Base-by-base conservation (phyloP, 2,797 vertebrate species). In the Momotus momota region DNA sequence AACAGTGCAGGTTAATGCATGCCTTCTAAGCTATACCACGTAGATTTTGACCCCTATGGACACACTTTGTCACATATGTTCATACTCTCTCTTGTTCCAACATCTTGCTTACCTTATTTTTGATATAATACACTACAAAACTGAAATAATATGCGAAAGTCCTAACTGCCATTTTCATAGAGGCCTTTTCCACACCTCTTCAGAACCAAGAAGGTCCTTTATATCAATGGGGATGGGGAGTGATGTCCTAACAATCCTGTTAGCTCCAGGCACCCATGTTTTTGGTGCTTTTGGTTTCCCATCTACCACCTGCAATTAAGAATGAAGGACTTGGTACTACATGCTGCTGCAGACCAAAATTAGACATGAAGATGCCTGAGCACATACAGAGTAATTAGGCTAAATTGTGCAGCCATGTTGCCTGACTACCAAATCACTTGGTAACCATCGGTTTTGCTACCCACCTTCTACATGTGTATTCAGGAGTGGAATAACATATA, bases 31-130 rank as follows among this genome's bases (percentile, higher is more conserved):
- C 31, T 62, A 58, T 74, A 89, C 69, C 31, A 80, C 77, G 60
- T 57, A 43, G 31, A 67, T 91, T 95, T 91, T 90, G 62, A 87
- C 90, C 61, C 78, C 82, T 58, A 41, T 41, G n/a, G 75, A 33
- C 29, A 33, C 49, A 46, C 26, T 45, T 91, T 49, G 40, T 54
- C 84, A 61, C 51, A 52, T 55, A 78, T 19, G 33, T 16, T 81
- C 55, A 21, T 51, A 21, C 12, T 86, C 7, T 62, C 40, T 79
- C 29, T 71, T 83, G 52, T 94, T 86, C 61, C 26, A 51, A 33
- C 7, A 49, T 16, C 52, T 92, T 83, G 33, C 52, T 38, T 29
- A 71, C 27, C 54, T 88, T 22, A 5, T 51, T 91, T 82, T 77
- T 81, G 25, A 58, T 80, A 29, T 78, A 95, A 81, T 46, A 71